Evolutionary conservation across 2,888 invertebrate genomes (phyloP).

Genomic region (Lapara coniferarum): DNA sequence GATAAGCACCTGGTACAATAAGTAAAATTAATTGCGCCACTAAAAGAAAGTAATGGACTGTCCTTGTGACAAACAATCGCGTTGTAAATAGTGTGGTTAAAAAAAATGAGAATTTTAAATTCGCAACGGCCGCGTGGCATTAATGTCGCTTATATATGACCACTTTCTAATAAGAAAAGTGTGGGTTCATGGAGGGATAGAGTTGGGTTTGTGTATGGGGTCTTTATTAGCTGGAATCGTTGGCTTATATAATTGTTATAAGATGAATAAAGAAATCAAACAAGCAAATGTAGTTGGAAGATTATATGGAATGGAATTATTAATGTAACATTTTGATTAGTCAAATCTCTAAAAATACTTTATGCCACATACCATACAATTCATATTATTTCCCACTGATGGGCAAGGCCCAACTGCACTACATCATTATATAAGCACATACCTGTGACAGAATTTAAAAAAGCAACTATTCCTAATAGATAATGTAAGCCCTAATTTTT

Average conservation of each 20-base stretch:
- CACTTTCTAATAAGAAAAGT: slow-evolving; percentile 47
- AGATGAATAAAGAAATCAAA: too few relatives aligned
- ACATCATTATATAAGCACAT: too few relatives aligned
- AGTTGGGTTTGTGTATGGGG: neutral
- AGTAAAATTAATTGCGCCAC: slow-evolving; percentile 9
- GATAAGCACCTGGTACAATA: slow-evolving; percentile 18
- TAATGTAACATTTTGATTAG: neutral
- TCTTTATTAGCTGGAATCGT: too few relatives aligned
- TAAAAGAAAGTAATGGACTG: slow-evolving; percentile 19
- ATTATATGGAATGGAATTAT: neutral
- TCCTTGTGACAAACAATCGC: slow-evolving; percentile 24
- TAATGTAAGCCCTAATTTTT: neutral
- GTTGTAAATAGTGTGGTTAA: slow-evolving; percentile 13
- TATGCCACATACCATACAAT: too few relatives aligned
- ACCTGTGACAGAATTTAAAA: too few relatives aligned
- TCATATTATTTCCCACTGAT: too few relatives aligned
- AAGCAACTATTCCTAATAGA: too few relatives aligned
- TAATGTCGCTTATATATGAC: slow-evolving; percentile 43
- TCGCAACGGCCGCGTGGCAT: slow-evolving; percentile 39
- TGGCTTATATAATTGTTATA: too few relatives aligned
- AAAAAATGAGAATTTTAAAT: slow-evolving; percentile 28
- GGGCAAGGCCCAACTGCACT: too few relatives aligned
- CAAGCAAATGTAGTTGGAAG: too few relatives aligned
- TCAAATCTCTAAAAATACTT: too few relatives aligned
- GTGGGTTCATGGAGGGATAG: slow-evolving; percentile 37